Evolutionary conservation across 1,140 invertebrate genomes (phyloP), one percentile per base, ranked within the genome.

Genomic region (Alviniconcha marisindica): DNA sequence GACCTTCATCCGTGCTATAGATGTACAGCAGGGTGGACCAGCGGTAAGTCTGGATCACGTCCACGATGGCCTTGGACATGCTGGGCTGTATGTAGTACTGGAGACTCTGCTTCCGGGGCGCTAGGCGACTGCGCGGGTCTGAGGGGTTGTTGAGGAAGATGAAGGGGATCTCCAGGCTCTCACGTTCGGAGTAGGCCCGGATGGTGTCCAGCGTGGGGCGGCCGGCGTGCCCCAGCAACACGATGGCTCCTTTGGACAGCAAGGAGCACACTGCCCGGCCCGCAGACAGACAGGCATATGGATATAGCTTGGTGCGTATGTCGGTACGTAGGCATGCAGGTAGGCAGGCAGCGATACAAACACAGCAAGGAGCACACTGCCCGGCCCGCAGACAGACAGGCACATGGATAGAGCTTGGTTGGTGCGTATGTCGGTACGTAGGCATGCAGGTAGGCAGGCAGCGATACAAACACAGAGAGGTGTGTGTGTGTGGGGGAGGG

Each of bases 1-100:
- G n/a, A 88, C 87, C 84, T 79, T 88, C 87, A 63, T 87, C 73
- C 0, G 71, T 82, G 31, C 83, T 79, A 71, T 86, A 87, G 36
- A 88, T 63, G 60, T 86, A 88, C 31, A 82, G 78, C 1, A 88
- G 66, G 33, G 54, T 85, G 3, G 81, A 44, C 87, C 87, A 88
- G 7, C 85, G 44, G 28, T 83, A 81, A 36, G 56, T 66, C 63
- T 82, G 54, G 1, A 88, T 77, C 40, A 83, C 83, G 48, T 87
- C 87, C 7, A 83, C 85, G 24, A 88, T 82, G 15, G 83, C 84
- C 24, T 76, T 81, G 21, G 80, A 66, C 10, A 76, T 76, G 73
- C 78, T 77, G 56, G 83, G 83, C 74, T 84, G 36, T 31, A 84
- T 81, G 60, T 48, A 84, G 44, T 63, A 81, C 63, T 81, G 82